Percentiles rank a stretch among this genome's conserved stretches.
Conservation (phyloP, 2,888 invertebrate species). For the Nineta flava region DNA sequence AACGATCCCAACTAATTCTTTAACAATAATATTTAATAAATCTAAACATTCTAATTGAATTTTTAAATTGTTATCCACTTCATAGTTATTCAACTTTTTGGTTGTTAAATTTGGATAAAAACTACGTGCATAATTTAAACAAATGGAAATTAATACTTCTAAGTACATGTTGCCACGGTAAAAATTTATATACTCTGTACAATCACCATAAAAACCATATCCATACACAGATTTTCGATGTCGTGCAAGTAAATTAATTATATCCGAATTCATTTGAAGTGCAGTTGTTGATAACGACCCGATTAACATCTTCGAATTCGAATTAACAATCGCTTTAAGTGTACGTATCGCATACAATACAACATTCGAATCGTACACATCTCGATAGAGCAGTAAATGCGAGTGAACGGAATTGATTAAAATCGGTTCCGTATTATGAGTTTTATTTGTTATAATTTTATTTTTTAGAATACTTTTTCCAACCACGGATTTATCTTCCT, state of each 20-base stretch:
- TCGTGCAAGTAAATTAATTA: slow-evolving; percentile 47
- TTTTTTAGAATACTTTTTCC: slow-evolving; percentile 14
- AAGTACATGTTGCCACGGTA: slow-evolving; percentile 67
- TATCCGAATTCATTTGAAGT: slow-evolving; percentile 35
- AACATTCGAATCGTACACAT: slow-evolving; percentile 59
- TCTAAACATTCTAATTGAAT: slow-evolving; percentile 64
- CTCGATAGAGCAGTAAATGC: slow-evolving; percentile 67
- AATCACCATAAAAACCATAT: slow-evolving; percentile 44
- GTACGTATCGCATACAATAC: slow-evolving; percentile 59
- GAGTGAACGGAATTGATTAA: slow-evolving; percentile 62
- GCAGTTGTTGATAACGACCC: slow-evolving; percentile 63
- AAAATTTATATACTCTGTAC: slow-evolving; percentile 46
- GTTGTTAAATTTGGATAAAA: slow-evolving; percentile 59
- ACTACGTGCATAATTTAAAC: slow-evolving; percentile 65
- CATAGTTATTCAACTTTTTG: slow-evolving; percentile 45
- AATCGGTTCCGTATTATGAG: neutral
- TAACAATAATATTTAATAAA: slow-evolving; percentile 52
- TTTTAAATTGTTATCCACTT: slow-evolving; percentile 58
- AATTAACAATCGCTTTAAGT: slow-evolving; percentile 50
- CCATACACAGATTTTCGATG: slow-evolving; percentile 70
- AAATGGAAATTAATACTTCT: slow-evolving; percentile 58
- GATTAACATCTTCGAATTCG: slow-evolving; percentile 56
- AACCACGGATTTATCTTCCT: slow-evolving; percentile 9
- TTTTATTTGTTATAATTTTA: slow-evolving; percentile 13
- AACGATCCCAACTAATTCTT: slow-evolving; percentile 55